Evolutionary conservation across 2,888 invertebrate genomes (phyloP).

Genomic region (Hesperia comma): DNA sequence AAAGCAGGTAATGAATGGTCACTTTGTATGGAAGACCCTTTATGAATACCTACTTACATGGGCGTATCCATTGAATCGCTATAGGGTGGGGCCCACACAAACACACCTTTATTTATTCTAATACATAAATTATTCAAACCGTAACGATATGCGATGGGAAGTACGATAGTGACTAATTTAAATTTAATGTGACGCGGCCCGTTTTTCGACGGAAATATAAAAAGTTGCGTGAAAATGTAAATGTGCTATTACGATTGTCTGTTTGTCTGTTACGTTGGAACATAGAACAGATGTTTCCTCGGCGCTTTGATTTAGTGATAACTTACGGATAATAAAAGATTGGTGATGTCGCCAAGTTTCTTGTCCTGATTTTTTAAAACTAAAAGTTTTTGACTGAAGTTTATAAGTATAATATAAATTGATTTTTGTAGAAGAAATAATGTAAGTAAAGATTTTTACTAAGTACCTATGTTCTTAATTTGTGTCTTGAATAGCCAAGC

Average conservation of each 20-base stretch:
- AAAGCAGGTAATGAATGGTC: constrained; percentile 25
- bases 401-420: too few species aligned
- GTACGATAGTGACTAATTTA: constrained; percentile 62
- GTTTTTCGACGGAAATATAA: constrained; percentile 59
- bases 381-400: too few species aligned
- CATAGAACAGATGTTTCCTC: constrained; percentile 65
- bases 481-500: too few species aligned
- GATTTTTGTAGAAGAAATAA: too few species aligned
- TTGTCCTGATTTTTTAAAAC: too few species aligned
- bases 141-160: constrained; percentile 68
- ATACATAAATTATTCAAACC: constrained; percentile 75
- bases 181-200: constrained; percentile 68
- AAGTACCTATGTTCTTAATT: too few species aligned
- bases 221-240: constrained; percentile 44
- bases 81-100: constrained; percentile 68
- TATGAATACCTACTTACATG: constrained; percentile 35
- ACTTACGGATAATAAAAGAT: constrained; percentile 1
- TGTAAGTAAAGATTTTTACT: too few species aligned
- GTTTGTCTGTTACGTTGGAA: constrained; percentile 54
- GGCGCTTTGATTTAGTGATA: constrained; percentile 35
- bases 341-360: too few species aligned
- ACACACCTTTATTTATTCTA: constrained; percentile 72
- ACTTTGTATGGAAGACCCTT: constrained; percentile 15
- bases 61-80: constrained; percentile 43
- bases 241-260: constrained; percentile 40